Percentiles rank a stretch among this genome's conserved stretches.
phyloP scores from a whole-genome alignment of 2,888 invertebrate genomes.

The Cosmia pyralina region DNA sequence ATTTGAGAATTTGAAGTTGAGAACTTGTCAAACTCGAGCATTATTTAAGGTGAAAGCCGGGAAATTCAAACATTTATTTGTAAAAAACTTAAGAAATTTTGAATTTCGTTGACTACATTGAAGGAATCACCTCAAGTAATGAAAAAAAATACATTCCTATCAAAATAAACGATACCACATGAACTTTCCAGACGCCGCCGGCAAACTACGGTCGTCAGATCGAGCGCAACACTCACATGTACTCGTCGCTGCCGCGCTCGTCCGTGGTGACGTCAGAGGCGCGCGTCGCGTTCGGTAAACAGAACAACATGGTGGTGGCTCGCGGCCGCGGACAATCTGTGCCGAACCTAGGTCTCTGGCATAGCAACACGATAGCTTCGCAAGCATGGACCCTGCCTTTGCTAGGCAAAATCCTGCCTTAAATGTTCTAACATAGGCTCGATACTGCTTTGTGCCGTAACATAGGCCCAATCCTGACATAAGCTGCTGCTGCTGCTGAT shows the following conservation, averaged over 20 bases:
- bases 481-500: background rate
- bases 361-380: constrained; percentile 63
- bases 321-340: constrained; percentile 95
- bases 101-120: too few relatives aligned
- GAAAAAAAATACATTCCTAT: too few relatives aligned
- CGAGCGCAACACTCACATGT: constrained; percentile 92
- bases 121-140: too few relatives aligned
- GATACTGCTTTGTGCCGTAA: background rate
- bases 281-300: constrained; percentile 94
- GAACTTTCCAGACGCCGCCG: constrained; percentile 92
- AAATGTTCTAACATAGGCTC: background rate
- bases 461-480: background rate
- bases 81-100: too few relatives aligned
- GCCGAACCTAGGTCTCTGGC: constrained; percentile 95
- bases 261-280: constrained; percentile 89
- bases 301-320: constrained; percentile 72
- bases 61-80: too few relatives aligned
- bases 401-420: constrained; percentile 6
- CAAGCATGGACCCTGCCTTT: constrained; percentile 49
- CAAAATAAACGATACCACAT: too few relatives aligned
- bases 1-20: too few relatives aligned
- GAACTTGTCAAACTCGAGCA: too few relatives aligned
- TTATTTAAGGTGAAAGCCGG: too few relatives aligned
- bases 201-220: constrained; percentile 93
- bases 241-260: constrained; percentile 94